Conservation (phyloP, 2,113 vertebrate genomes). For the Struthidea cinerea region DNA sequence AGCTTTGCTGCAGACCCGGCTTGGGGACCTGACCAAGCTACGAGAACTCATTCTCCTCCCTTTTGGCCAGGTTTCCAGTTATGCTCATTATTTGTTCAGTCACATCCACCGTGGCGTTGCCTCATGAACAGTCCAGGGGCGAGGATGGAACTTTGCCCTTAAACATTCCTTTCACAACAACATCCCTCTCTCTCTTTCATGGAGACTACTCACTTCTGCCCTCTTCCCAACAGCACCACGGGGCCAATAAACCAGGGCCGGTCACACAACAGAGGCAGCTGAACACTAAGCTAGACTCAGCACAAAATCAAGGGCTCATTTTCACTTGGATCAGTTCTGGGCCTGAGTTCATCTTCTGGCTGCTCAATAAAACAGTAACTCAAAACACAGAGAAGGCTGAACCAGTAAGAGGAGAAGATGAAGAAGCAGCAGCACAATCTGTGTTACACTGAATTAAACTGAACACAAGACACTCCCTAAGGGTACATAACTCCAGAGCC, state of each 20-base stretch:
- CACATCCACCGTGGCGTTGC: fast-evolving
- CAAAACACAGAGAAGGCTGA: neutral
- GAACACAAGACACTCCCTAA: neutral
- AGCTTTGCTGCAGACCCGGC: neutral
- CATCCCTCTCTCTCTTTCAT: neutral
- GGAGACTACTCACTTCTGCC: neutral
- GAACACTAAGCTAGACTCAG: neutral
- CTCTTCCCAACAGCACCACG: fast-evolving
- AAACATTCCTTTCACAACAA: neutral
- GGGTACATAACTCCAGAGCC: neutral
- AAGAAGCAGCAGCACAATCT: neutral
- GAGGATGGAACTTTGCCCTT: constrained; percentile 3
- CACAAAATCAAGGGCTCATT: neutral
- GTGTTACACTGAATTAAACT: neutral
- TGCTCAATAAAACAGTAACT: neutral
- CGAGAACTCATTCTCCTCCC: neutral
- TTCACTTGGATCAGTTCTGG: neutral
- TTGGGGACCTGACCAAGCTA: too few species aligned
- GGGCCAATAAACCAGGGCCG: neutral
- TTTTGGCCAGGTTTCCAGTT: neutral
- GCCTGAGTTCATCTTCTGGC: fast-evolving
- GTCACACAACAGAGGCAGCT: neutral
- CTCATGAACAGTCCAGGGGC: neutral
- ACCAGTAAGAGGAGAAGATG: neutral
- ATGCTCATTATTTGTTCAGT: neutral